A percentile compares a stretch with the other conserved stretches of the same genome.
phyloP scores from a whole-genome alignment of 2,113 vertebrate species.

The Trematocara zebra region DNA sequence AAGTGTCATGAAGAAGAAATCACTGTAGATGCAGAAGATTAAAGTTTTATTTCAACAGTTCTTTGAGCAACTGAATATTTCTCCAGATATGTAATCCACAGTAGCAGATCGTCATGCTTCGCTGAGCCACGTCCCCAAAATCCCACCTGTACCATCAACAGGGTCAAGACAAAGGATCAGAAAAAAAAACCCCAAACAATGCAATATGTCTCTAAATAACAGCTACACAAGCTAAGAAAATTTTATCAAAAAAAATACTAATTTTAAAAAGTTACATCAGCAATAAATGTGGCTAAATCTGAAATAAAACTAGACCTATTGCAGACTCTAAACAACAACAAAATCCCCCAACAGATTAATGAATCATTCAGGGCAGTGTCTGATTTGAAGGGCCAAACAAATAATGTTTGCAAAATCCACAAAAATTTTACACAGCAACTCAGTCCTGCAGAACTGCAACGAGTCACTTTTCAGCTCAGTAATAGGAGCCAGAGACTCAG shows the following conservation, averaged over 20 bases:
- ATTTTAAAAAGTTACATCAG: background rate
- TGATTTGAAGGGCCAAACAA: background rate
- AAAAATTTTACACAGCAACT: background rate
- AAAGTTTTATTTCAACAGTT: background rate
- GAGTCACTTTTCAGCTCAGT: background rate
- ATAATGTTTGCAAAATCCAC: background rate
- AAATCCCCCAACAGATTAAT: background rate
- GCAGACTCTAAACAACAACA: background rate
- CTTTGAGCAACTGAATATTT: background rate
- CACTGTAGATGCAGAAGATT: background rate
- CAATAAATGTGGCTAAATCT: background rate
- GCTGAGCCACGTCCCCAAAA: background rate
- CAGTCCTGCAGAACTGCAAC: background rate
- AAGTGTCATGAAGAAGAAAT: background rate
- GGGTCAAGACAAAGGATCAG: background rate
- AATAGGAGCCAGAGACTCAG: background rate
- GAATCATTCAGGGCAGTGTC: background rate
- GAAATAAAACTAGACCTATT: background rate
- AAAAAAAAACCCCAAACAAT: rapidly evolving
- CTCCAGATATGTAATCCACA: background rate
- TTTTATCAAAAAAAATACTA: background rate
- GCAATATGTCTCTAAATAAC: background rate
- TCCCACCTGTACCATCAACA: background rate
- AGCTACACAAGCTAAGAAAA: background rate
- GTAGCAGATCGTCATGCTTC: background rate